Base-by-base conservation (phyloP, 2,113 vertebrate species). In the Plestiodon gilberti region DNA sequence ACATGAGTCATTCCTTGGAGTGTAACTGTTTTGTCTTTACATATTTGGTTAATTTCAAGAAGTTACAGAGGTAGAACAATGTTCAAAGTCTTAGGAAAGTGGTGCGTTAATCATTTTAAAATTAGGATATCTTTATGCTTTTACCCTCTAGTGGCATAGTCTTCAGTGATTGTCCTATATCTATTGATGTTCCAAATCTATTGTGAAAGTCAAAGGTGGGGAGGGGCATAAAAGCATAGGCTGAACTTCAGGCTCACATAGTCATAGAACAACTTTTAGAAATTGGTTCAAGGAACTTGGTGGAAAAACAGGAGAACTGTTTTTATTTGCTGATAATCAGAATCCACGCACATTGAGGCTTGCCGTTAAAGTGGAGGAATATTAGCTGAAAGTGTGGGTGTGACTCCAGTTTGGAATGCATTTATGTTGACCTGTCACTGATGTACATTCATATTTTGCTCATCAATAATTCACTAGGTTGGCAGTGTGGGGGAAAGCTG, bases 101-200 rank as follows among this genome's bases (percentile, higher is more conserved):
- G n/a, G 57, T 7, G 8, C 48, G 1, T 81, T 33, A 2, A 0
- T 64, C 10, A 59, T 62, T n/a, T 78, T 70, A 59, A 77, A 80
- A n/a, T 15, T 62, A 15, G 48, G 40, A 3, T 76, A 77, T 55
- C 33, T 0, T 75, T 64, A 55, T n/a, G 35, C 64, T 89, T 86
- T 86, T 78, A 48, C 84, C 91, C 88, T 92, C 90, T 89, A 67
- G 86, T 93, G 93, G 90, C 88, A 73, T 17, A 82, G 14, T 14
- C 3, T 61, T 48, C 15, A 15, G 18, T 78, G 23, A 65, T 33
- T 79, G 6, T 22, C 80, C 30, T 78, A 8, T 83, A 83, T 87
- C 23, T 61, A 71, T 62, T 87, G 35, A 25, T 15, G 40, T 48
- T 33, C 59, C 20, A 83, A 82, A 73, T 55, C 15, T n/a, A 38